phyloP scores from a whole-genome alignment of 2,113 vertebrate genomes.

The Dipodomys spectabilis region DNA sequence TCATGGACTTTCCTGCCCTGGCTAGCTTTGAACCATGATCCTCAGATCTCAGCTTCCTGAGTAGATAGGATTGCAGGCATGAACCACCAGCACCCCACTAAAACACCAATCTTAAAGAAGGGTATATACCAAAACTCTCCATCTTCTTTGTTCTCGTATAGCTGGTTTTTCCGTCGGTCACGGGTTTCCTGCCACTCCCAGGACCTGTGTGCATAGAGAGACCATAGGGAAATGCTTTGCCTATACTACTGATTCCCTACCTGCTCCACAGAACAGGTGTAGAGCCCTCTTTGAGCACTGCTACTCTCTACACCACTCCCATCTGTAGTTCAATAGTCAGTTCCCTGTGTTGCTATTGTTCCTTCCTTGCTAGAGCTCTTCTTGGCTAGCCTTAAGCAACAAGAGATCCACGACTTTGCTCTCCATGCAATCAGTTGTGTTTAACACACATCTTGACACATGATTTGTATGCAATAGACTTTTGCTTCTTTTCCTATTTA shows the following conservation, averaged over 20 bases:
- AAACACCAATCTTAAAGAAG: neutral
- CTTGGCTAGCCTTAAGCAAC: neutral
- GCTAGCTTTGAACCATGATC: too few relatives aligned
- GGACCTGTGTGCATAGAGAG: slow-evolving; percentile 79
- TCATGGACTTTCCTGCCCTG: too few relatives aligned
- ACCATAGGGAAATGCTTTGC: neutral
- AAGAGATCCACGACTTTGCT: neutral
- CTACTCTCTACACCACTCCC: fast-evolving
- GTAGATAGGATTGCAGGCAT: too few relatives aligned
- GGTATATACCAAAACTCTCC: slow-evolving; percentile 89
- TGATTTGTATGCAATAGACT: neutral
- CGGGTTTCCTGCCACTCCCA: slow-evolving; percentile 81
- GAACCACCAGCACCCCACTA: neutral
- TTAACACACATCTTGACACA: neutral
- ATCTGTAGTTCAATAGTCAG: neutral
- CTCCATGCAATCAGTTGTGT: neutral
- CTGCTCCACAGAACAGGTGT: too few relatives aligned
- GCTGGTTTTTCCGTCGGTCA: slow-evolving; percentile 32
- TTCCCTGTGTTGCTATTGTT: too few relatives aligned
- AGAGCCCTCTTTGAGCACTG: neutral
- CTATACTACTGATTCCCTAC: too few relatives aligned
- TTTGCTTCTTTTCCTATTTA: neutral
- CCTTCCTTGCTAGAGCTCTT: neutral
- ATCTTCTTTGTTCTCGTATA: slow-evolving; percentile 81
- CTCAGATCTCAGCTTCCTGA: too few relatives aligned